Conservation (phyloP, 2,797 vertebrate genomes). For the Eulemur coronatus region DNA sequence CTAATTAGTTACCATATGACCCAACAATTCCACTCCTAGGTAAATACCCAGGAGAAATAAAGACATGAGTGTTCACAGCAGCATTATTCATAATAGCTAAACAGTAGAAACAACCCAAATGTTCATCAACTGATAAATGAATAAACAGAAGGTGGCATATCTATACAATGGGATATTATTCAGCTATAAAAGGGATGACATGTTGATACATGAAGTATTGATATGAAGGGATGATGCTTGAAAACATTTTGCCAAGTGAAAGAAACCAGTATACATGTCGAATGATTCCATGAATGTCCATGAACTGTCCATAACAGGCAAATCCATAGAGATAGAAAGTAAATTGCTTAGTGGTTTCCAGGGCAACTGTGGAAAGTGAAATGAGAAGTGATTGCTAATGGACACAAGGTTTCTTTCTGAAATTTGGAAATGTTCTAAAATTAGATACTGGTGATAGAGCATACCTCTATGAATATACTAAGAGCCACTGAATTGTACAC, state of each 20-base stretch:
- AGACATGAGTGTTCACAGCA: neutral
- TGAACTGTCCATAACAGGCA: neutral
- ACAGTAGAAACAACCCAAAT: neutral
- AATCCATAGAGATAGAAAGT: neutral
- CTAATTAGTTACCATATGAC: neutral
- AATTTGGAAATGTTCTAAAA: constrained; percentile 20
- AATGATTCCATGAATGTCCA: neutral
- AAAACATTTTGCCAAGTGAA: neutral
- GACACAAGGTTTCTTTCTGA: neutral
- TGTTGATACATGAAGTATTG: neutral
- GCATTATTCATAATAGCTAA: neutral
- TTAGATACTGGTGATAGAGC: neutral
- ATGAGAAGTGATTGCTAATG: neutral
- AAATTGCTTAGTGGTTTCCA: neutral
- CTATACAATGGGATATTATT: neutral
- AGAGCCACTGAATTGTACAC: neutral
- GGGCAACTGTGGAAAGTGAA: neutral
- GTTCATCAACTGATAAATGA: neutral
- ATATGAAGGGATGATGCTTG: neutral
- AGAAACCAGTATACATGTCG: neutral
- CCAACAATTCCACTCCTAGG: neutral
- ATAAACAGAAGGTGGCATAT: neutral
- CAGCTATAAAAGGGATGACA: neutral
- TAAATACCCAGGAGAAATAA: neutral
- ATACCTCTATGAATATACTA: neutral